A percentile compares a stretch with the other conserved stretches of the same genome.
phyloP scores from a whole-genome alignment of 1,140 invertebrate genomes.

The Gryon sp. region DNA sequence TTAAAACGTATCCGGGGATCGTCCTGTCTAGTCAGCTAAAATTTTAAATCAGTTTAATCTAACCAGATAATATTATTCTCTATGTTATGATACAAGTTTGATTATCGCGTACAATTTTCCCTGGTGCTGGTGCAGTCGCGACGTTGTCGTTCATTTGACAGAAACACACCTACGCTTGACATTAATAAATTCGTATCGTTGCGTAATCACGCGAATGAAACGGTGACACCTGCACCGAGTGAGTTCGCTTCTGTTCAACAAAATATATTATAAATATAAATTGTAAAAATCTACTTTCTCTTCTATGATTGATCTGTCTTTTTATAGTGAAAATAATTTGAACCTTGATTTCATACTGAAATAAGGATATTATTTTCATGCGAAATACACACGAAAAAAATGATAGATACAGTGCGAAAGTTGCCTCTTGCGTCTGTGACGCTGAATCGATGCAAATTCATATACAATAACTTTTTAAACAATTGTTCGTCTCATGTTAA shows the following conservation, averaged over 20 bases:
- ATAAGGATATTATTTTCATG: conserved; percentile 49
- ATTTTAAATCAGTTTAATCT: conserved; percentile 14
- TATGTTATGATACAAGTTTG: conserved; percentile 51
- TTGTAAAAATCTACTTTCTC: conserved; percentile 61
- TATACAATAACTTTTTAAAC: too few species aligned
- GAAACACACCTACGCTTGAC: conserved; percentile 62
- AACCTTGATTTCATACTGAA: conserved; percentile 54
- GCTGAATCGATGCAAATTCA: conserved; percentile 3
- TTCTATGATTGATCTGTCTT: conserved; percentile 45
- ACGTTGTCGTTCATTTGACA: conserved; percentile 58
- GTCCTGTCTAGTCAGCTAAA: conserved; percentile 21
- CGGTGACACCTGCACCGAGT: conserved; percentile 64
- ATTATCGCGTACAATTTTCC: conserved; percentile 60
- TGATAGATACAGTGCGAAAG: conserved; percentile 29
- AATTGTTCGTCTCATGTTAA: conserved; percentile 3
- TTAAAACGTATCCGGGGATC: conserved; percentile 31
- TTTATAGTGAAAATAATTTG: conserved; percentile 57
- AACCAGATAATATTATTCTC: conserved; percentile 21
- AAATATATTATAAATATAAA: conserved; percentile 65
- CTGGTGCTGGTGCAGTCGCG: conserved; percentile 56
- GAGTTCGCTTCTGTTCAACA: conserved; percentile 57
- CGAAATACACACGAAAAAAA: conserved; percentile 42
- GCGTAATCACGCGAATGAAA: conserved; percentile 58
- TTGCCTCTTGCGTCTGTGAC: background rate
- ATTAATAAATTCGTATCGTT: conserved; percentile 65